Conservation (phyloP, 2,113 vertebrate genomes). For the Capra hircus region DNA sequence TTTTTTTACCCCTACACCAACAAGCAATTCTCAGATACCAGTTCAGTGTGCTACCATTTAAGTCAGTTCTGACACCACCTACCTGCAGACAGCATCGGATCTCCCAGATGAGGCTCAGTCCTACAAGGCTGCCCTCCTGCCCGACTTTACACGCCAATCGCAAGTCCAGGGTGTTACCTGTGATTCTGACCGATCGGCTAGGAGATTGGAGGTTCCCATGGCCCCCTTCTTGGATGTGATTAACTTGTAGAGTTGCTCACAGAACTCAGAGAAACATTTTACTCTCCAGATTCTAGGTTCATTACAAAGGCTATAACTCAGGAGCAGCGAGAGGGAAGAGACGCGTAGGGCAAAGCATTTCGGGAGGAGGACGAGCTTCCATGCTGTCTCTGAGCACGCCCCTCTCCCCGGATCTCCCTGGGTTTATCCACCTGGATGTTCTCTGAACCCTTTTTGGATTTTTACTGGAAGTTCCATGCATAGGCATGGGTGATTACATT, state of each 20-base stretch:
- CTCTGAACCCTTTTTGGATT: neutral
- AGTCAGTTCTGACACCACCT: neutral
- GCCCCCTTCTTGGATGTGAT: neutral
- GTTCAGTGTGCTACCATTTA: neutral
- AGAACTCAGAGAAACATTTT: neutral
- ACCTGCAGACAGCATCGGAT: neutral
- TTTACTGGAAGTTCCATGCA: neutral
- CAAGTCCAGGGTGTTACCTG: neutral
- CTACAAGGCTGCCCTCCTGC: neutral
- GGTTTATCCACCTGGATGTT: neutral
- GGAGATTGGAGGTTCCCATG: neutral
- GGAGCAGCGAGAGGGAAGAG: neutral
- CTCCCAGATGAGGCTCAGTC: neutral
- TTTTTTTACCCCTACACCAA: neutral
- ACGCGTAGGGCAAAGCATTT: neutral
- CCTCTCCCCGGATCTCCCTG: neutral
- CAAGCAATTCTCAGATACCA: neutral
- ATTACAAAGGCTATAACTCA: neutral
- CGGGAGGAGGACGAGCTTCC: rapidly evolving
- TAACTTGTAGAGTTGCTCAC: neutral
- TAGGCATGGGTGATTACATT: neutral
- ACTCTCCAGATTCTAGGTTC: neutral
- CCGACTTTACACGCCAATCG: neutral
- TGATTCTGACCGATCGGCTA: rapidly evolving
- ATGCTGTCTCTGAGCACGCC: neutral